Base-by-base conservation (phyloP, 2,797 vertebrate genomes). In the Labroides dimidiatus region DNA sequence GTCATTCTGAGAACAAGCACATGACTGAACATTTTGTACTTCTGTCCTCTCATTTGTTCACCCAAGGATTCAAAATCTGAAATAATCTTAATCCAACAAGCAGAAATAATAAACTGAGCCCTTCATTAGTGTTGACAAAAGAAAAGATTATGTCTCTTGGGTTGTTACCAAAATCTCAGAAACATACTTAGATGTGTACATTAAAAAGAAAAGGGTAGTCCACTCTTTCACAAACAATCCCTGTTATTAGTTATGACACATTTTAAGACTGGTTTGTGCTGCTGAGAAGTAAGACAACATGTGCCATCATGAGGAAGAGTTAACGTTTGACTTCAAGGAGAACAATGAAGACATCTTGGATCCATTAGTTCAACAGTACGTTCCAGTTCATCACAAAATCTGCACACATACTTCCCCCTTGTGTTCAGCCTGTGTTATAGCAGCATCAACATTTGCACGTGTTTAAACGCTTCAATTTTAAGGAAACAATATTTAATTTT, bases 331-430 rank as follows among this genome's bases (percentile, higher is more conserved):
- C 15, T 64, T 55, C 0, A 42, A 63, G 24, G 2, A 4, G 45
- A 55, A 59, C 57, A 74, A 76, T 78, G 41, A 73, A 78, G 55
- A 76, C 71, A 65, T 79, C 37, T 56, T 65, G 47, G 16, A 21
- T 51, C 61, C 14, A 69, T 64, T 58, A 51, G 33, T 43, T 16
- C 27, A 14, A 1, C 30, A 4, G 5, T 13, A 2, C 24, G 1
- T 0, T 21, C 48, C 33, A 42, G 12, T 48, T 63, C 7, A 39
- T 50, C 30, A 2, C 7, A 12, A 41, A 19, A 61, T 63, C n/a
- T 84, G 82, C 72, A 75, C 16, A 43, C 33, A 77, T 27, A 75
- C 72, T 72, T 91, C 89, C 92, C 84, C 51, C 92, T 9, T 69
- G 90, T 91, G 93, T 63, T 55, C 0, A 74, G 16, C 21, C 12